Base-by-base conservation (phyloP, 2,797 vertebrate species). In the Petrocephalus schoutedeni region DNA sequence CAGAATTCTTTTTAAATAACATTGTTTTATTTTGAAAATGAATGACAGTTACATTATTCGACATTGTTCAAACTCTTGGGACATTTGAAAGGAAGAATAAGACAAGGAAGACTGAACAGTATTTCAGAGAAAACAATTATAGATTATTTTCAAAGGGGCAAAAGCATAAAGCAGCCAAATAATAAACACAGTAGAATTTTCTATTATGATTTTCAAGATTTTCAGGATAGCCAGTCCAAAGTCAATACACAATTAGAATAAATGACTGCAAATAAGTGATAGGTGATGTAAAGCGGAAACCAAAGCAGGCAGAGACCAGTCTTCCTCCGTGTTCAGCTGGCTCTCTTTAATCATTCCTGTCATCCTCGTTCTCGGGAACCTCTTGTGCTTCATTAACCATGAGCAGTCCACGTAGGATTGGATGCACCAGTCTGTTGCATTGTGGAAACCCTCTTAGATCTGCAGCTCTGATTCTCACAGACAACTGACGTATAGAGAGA, bases 301-400 rank as follows among this genome's bases (percentile, higher is more conserved):
- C 64, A 51, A 21, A 45, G n/a, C 77, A 51, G 36, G 45, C 36
- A 51, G 36, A 51, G 36, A n/a, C 41, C 41, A 4, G 41, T 51
- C 41, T 82, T 51, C 19, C 41, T 51, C 19, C n/a, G 10, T 32
- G n/a, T 51, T 82, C 41, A 51, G 41, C 6, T 21, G 77, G 45
- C 41, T 82, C 36, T 82, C 77, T 82, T 82, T 82, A 82, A 82
- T 82, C 77, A 8, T 82, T 51, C 41, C 77, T 82, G 77, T 49
- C 77, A 82, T 82, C 41, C 77, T n/a, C 41, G 3, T 45, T 10
- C 36, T 82, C 41, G 49, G 77, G 16, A 82, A 51, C n/a, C 9
- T 21, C 36, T 16, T 51, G 77, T 51, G 77, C 45, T 83, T 83
- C 80, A 83, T 83, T 83, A 83, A 54, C 41, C 45, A 21, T 83